Base-by-base conservation (phyloP, 2,113 vertebrate species). In the Caretta caretta region DNA sequence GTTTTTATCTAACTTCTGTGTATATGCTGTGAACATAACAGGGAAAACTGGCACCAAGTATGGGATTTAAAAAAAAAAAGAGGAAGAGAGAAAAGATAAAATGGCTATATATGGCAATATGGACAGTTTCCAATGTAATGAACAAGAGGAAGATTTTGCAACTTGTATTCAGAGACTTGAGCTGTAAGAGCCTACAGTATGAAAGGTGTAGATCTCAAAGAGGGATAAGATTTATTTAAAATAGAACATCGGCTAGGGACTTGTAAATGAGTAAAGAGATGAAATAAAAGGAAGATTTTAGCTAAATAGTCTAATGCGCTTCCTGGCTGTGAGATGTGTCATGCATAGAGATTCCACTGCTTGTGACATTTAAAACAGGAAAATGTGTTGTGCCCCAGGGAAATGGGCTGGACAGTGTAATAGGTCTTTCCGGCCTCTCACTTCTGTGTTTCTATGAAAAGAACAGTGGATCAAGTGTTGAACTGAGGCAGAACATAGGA, bases 271-370 rank as follows among this genome's bases (percentile, higher is more conserved):
- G 35, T 49, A 25, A 35, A 51, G n/a, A 75, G 31, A 65, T 31
- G 49, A 86, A 88, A 27, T 65, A 57, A 90, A 90, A 92, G 17
- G 72, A 53, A 48, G 17, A 14, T 91, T 90, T 65, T 83, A 92
- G 65, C 88, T 87, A 75, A 89, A 72, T 75, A 65, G 81, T 89
- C 35, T 57, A 29, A 80, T 94, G 57, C 93, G n/a, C 57, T 93
- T 92, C 91, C 84, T 93, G 56, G 57, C 16, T 78, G 49, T 84
- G 88, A 93, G 88, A n/a, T 31, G 38, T 90, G 91, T 93, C 90
- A 90, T 48, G 38, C 50, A 79, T 0, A 9, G 90, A 82, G 72
- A 83, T 82, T 53, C 87, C 2, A 8, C 92, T 94, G 93, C 54
- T 87, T 90, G 87, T 95, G 90, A 90, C 89, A 94, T 93, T 93